Evolutionary conservation across 23 tunicate species (phyloP), one percentile per base, ranked within the genome.

Genomic region (Styela plicata): DNA sequence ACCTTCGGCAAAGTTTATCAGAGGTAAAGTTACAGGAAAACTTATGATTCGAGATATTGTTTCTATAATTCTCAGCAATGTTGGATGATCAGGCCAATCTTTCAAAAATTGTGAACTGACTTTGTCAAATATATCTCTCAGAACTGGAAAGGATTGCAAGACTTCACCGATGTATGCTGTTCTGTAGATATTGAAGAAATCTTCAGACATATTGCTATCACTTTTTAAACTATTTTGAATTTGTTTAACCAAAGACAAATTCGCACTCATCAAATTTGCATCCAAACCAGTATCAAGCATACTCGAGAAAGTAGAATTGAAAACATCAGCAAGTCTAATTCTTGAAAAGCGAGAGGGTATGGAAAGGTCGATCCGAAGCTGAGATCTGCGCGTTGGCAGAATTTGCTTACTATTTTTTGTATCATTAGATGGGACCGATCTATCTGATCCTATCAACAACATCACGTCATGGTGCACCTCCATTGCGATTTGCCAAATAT

Each of bases 31-130:
- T 16, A 81, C 85, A 31, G 93, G 70, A 26, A 84, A 88, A 26
- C 78, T 64, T 17, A 69, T 24, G 34, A 93, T 85, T 33, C 89
- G 63, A 26, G 81, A 80, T 3, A 88, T 76, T 18, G 84, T 82
- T 67, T 36, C 74, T 24, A 88, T 31, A 27, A 93, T 68, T 34
- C 37, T 53, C 76, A 19, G 33, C 79, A 91, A 67, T 2, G 80
- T 83, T n/a, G 97, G 97, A 74, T 87, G 88, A 0, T 87, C 91
- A 7, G 91, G 91, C 85, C 85, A 91, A 53, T 87, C 88, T 19
- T 26, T 37, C 70, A 88, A 61, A 63, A 83, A 53, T 24, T 44
- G 5, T 31, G 31, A 64, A 19, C 34, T n/a, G 34, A 93, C 74
- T 33, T 74, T 31, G 20, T 70, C 29, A 10, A 63, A 52, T 34